Evolutionary conservation across 2,113 vertebrate genomes (phyloP).

Genomic region (Nyctibius bracteatus): DNA sequence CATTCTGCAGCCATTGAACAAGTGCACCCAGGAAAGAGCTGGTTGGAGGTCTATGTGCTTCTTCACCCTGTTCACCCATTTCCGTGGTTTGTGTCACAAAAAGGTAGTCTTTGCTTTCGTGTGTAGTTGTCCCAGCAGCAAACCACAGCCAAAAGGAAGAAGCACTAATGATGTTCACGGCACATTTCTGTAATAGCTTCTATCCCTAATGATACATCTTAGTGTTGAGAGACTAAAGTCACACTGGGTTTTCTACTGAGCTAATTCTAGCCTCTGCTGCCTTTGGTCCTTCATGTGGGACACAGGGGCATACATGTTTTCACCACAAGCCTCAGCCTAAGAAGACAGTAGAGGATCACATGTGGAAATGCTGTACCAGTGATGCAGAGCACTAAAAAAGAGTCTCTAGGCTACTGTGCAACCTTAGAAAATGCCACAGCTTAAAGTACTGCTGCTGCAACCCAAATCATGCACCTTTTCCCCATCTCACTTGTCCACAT

Average conservation of each 20-base stretch:
- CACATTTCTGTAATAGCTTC: background rate
- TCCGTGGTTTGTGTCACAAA: background rate
- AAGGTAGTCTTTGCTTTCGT: background rate
- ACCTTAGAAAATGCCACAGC: background rate
- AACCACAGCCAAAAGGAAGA: background rate
- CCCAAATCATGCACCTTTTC: background rate
- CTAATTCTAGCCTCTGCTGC: background rate
- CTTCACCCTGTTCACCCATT: background rate
- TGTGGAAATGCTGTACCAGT: background rate
- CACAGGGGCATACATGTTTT: background rate
- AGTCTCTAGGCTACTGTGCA: background rate
- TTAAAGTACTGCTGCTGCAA: background rate
- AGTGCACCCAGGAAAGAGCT: background rate
- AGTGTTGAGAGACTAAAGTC: background rate
- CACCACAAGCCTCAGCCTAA: background rate
- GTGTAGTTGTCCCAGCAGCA: background rate
- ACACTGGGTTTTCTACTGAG: background rate
- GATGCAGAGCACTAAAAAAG: background rate
- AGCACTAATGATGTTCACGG: background rate
- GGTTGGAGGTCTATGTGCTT: too few relatives aligned
- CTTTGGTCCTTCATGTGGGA: background rate
- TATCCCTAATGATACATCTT: background rate
- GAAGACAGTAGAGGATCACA: background rate
- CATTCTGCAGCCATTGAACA: background rate
- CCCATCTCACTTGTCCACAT: background rate